Base-by-base conservation (phyloP, 2,888 invertebrate genomes). In the Platycheirus rosarum region DNA sequence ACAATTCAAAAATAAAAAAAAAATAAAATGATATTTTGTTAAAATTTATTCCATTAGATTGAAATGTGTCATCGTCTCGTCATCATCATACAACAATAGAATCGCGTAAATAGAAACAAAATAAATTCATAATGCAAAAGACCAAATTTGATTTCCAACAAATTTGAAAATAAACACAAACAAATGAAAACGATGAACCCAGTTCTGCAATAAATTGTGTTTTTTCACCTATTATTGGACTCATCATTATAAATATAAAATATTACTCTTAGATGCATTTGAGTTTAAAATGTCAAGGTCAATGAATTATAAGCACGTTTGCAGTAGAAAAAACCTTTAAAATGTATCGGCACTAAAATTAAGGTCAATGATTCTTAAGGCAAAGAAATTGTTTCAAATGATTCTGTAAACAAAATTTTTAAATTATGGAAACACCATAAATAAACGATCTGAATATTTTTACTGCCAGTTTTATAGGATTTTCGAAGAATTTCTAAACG, bases 71-170 rank as follows among this genome's bases (percentile, higher is more conserved):
- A n/a, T n/a, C n/a, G n/a, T n/a, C n/a, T n/a, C n/a, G n/a, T n/a
- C 37, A 5, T 40, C 37, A 40, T 40, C 37, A 40, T 40, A 13
- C 37, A 40, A 40, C 13, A 40, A 40, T 13, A 37, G n/a, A 2
- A 40, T 13, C 37, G 13, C 37, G 37, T 13, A 13, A 40, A 8
- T 0, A 7, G 29, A 13, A 37, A 51, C 14, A 76, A 75, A 75
- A 69, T 62, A 75, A 69, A 69, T 55, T 40, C 40, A 26, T n/a
- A 18, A 62, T 46, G 29, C 35, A 57, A 63, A 32, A 55, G 48
- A 69, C 48, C 13, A 63, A 49, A 69, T 42, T 37, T 20, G 13
- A 29, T 29, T 76, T 35, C 46, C 49, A 69, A 70, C 57, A 53
- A 14, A 55, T n/a, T 18, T 40, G 20, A 66, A 73, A 20, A 37